Conservation (phyloP, 2,113 vertebrate genomes). For the Cynopterus brachyotis region DNA sequence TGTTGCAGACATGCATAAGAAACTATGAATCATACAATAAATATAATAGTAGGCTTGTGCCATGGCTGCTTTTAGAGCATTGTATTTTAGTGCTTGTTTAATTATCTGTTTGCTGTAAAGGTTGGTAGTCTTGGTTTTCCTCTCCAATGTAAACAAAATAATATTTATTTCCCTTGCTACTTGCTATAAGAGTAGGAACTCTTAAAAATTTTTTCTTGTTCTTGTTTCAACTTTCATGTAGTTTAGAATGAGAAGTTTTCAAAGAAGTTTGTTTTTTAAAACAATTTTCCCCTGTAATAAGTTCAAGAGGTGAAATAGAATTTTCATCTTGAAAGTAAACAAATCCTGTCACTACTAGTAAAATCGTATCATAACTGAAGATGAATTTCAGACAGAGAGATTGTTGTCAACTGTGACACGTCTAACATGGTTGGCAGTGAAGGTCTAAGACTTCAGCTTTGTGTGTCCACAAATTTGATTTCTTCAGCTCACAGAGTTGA, state of each 20-base stretch:
- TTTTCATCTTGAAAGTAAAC: conserved; percentile 15
- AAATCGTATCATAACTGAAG: background rate
- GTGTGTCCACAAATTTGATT: background rate
- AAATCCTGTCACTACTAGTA: background rate
- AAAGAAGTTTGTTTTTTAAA: background rate
- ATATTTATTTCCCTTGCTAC: conserved; percentile 51
- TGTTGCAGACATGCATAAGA: conserved; percentile 67
- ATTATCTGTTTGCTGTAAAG: conserved; percentile 73
- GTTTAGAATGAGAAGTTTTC: conserved; percentile 23
- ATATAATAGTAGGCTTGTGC: conserved; percentile 64
- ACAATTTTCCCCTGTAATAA: conserved; percentile 17
- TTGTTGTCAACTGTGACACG: background rate
- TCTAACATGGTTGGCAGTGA: background rate
- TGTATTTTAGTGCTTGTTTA: conserved; percentile 63
- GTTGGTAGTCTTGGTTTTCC: conserved; percentile 46
- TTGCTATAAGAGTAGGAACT: conserved; percentile 40
- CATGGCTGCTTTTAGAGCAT: conserved; percentile 24
- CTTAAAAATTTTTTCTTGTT: background rate
- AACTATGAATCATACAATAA: conserved; percentile 69
- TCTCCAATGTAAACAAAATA: conserved; percentile 69
- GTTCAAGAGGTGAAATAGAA: background rate
- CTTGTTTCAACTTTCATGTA: background rate
- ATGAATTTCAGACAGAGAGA: background rate
- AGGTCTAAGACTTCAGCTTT: background rate
- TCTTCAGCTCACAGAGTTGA: background rate